Evolutionary conservation across 2,113 vertebrate species (phyloP).

Genomic region (Nematolebias whitei): DNA sequence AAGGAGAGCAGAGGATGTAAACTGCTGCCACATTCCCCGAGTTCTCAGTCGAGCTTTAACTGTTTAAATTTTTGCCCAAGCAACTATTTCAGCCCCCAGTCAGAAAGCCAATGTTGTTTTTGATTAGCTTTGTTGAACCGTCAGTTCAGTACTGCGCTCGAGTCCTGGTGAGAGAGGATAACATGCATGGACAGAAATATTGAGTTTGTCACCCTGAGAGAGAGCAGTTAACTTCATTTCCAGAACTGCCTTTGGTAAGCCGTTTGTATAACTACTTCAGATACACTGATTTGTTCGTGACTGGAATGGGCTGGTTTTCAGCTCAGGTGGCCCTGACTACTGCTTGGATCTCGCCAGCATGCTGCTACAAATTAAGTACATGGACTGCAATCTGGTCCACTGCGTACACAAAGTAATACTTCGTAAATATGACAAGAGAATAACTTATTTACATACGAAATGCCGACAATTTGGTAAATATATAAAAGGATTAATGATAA

Average conservation of each 20-base stretch:
- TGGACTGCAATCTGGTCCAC: not conserved
- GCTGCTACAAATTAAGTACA: not conserved
- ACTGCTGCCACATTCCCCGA: conserved; percentile 8
- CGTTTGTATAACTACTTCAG: not conserved
- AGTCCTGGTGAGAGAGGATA: not conserved
- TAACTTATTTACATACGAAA: not conserved
- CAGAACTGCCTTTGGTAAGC: not conserved
- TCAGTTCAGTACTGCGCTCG: not conserved
- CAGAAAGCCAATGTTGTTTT: conserved; percentile 11
- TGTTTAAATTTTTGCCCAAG: conserved; percentile 30
- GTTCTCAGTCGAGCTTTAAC: conserved; percentile 5
- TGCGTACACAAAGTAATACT: not conserved
- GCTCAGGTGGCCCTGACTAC: not conserved
- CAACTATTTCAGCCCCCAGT: conserved; percentile 4
- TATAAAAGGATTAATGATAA: too few relatives aligned
- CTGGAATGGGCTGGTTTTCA: not conserved
- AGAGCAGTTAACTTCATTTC: not conserved
- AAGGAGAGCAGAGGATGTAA: conserved; percentile 16
- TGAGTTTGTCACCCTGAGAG: not conserved
- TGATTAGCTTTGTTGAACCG: conserved; percentile 1
- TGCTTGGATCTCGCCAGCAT: not conserved
- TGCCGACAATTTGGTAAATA: not conserved
- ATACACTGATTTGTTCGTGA: not conserved
- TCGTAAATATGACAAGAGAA: not conserved
- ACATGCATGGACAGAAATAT: conserved; percentile 1